Evolutionary conservation across 53 echinoderm and acorn worm species (phyloP).

Genomic region (Hippasteria phrygiana): DNA sequence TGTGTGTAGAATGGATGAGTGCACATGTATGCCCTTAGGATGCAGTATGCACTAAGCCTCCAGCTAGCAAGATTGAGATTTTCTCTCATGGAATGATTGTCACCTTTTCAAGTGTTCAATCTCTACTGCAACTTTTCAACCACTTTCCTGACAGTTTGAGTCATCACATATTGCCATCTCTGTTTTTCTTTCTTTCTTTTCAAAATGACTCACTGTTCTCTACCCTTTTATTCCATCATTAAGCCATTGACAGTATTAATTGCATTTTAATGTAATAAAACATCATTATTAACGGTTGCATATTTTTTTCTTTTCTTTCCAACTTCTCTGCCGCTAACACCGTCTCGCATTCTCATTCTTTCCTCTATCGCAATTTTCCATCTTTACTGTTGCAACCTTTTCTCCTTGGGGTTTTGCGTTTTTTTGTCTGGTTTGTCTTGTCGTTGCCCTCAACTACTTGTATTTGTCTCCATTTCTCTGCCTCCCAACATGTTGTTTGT

Average conservation of each 20-base stretch:
- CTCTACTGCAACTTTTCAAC: background rate
- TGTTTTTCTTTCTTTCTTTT: too few relatives aligned
- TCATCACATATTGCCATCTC: too few relatives aligned
- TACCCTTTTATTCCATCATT: background rate
- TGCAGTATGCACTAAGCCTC: background rate
- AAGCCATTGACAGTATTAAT: background rate
- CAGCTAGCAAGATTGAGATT: background rate
- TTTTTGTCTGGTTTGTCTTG: background rate
- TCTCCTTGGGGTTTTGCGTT: background rate
- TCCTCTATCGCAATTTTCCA: background rate
- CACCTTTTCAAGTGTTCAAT: too few relatives aligned
- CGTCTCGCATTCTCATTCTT: background rate
- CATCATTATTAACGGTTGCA: background rate
- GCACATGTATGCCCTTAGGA: too few relatives aligned
- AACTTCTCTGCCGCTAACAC: background rate
- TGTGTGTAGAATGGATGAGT: too few relatives aligned
- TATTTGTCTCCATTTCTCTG: background rate
- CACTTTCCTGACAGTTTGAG: background rate
- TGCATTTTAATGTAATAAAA: background rate
- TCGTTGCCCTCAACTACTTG: background rate
- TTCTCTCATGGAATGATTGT: background rate
- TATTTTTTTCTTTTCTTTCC: slow-evolving; percentile 5
- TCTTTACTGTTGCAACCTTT: background rate
- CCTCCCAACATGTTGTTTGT: background rate
- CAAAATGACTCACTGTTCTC: background rate